phyloP scores from a whole-genome alignment of 2,113 vertebrate species.

The Falcunculus frontatus region DNA sequence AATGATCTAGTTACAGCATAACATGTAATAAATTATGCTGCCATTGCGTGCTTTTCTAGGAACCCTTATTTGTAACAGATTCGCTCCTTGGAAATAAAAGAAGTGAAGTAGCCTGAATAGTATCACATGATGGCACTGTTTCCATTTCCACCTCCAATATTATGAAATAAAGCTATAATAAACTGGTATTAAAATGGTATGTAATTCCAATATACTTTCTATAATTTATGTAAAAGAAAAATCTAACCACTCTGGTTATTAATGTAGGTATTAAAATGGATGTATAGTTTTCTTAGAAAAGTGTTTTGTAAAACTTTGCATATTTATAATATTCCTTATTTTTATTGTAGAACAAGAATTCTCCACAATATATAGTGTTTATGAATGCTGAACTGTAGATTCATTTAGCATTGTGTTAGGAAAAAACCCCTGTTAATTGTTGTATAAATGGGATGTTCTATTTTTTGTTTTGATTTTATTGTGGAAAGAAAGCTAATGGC shows the following conservation, averaged over 20 bases:
- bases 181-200: constrained; percentile 73
- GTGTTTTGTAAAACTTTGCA: constrained; percentile 64
- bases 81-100: constrained; percentile 68
- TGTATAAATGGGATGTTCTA: constrained; percentile 33
- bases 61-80: constrained; percentile 60
- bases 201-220: constrained; percentile 58
- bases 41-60: not conserved
- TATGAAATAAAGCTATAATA: constrained; percentile 79
- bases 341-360: constrained; percentile 41
- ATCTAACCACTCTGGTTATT: constrained; percentile 58
- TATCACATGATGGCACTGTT: constrained; percentile 99
- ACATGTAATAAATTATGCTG: constrained; percentile 6
- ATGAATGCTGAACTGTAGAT: constrained; percentile 6
- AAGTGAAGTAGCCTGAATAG: constrained; percentile 89
- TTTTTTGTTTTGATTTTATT: constrained; percentile 58
- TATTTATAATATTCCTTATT: constrained; percentile 58
- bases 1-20: not conserved
- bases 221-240: constrained; percentile 76
- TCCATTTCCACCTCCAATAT: constrained; percentile 88
- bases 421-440: not conserved
- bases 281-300: constrained; percentile 56
- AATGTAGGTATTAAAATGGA: constrained; percentile 52
- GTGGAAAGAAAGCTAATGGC: constrained; percentile 38
- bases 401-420: constrained; percentile 30
- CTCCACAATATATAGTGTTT: constrained; percentile 26